Conservation (phyloP, 2,888 invertebrate species). For the Elmis aenea region DNA sequence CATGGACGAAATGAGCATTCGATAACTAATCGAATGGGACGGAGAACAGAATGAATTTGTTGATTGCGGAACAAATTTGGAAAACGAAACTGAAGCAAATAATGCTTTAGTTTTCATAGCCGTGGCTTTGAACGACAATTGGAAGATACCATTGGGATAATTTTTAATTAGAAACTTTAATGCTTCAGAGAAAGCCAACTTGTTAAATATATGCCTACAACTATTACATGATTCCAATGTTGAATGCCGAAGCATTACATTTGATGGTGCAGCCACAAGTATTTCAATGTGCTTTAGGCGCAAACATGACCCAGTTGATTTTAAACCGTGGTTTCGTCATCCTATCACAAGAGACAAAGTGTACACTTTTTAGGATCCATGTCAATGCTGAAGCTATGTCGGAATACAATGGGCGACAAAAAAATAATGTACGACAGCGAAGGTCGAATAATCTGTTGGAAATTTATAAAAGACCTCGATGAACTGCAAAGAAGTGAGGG, state of each 20-base stretch:
- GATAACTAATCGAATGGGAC: slow-evolving; percentile 31
- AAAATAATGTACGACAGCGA: slow-evolving; percentile 10
- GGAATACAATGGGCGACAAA: slow-evolving; percentile 12
- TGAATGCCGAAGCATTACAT: slow-evolving; percentile 25
- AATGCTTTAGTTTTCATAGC: slow-evolving; percentile 30
- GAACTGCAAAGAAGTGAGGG: slow-evolving; percentile 25
- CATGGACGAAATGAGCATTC: slow-evolving; percentile 33
- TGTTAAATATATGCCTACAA: slow-evolving; percentile 23
- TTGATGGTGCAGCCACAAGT: slow-evolving; percentile 29
- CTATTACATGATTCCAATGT: slow-evolving; percentile 25
- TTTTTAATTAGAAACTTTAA: slow-evolving; percentile 27
- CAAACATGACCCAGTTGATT: slow-evolving; percentile 3
- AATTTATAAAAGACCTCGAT: slow-evolving; percentile 22
- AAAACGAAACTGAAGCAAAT: slow-evolving; percentile 19
- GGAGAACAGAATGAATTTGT: slow-evolving; percentile 26
- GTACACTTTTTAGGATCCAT: too few species aligned
- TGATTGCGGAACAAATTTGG: slow-evolving; percentile 24
- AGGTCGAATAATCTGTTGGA: slow-evolving; percentile 20
- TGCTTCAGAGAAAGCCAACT: slow-evolving; percentile 24
- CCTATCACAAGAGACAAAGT: slow-evolving; percentile 5
- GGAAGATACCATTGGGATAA: slow-evolving; percentile 32
- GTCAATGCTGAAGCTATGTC: slow-evolving; percentile 12
- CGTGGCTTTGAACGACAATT: slow-evolving; percentile 24
- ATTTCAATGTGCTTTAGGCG: slow-evolving; percentile 17
- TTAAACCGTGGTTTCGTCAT: slow-evolving; percentile 21